A percentile compares a stretch with the other conserved stretches of the same genome.
Evolutionary conservation across 2,113 vertebrate species (phyloP).

Genomic region (Formicarius rufipectus): DNA sequence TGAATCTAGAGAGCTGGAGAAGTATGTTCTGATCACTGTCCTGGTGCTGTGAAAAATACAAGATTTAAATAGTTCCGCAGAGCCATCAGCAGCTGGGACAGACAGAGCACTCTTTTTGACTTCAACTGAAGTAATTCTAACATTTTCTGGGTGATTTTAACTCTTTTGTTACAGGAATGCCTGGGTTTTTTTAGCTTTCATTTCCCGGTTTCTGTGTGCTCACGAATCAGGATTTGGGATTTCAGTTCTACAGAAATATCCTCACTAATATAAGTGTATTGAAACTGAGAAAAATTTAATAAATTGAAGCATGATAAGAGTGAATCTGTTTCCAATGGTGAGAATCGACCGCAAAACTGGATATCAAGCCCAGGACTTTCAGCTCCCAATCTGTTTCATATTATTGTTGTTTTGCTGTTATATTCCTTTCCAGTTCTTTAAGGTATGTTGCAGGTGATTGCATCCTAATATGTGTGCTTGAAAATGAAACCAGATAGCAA

Average conservation of each 20-base stretch:
- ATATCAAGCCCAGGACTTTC: background rate
- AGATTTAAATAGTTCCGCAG: conserved; percentile 45
- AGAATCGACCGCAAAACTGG: background rate
- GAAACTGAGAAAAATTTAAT: background rate
- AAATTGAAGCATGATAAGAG: background rate
- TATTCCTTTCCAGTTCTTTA: background rate
- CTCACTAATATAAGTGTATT: background rate
- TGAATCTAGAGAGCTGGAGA: conserved; percentile 38
- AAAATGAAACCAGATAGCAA: conserved; percentile 25
- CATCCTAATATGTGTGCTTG: background rate
- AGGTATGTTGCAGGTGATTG: conserved; percentile 29
- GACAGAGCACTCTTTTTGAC: conserved; percentile 22
- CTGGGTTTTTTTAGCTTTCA: background rate
- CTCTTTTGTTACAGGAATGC: background rate
- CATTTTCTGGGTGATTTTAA: conserved; percentile 37
- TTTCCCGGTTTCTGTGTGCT: background rate
- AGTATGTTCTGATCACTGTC: conserved; percentile 46
- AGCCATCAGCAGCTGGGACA: conserved; percentile 49
- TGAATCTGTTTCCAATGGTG: background rate
- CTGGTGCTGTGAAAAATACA: conserved; percentile 22
- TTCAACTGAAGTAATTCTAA: background rate
- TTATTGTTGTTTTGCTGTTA: conserved; percentile 22
- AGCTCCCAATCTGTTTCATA: background rate
- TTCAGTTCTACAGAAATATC: background rate
- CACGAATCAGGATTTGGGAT: background rate